These are phyloP conservation scores for Nesometra sesokonis DNA, from an alignment of 35 echinoderm and acorn worm genomes.

Conservation along the genomic window DNA sequence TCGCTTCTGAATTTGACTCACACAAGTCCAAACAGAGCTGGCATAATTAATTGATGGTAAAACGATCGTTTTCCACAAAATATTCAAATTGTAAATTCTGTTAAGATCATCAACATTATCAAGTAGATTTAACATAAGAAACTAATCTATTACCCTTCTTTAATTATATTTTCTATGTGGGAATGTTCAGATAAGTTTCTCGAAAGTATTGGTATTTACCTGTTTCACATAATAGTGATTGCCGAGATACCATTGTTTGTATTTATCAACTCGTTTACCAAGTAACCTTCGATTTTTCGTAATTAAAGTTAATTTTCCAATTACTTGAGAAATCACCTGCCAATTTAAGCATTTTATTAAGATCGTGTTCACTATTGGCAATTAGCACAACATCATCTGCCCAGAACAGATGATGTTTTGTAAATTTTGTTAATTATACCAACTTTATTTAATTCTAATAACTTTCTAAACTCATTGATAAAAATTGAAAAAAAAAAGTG, in stretches of 20 bases:
- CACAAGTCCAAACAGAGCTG: background rate
- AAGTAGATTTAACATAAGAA: too few species aligned
- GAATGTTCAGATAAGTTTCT: background rate
- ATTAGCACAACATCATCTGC: background rate
- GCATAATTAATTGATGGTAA: background rate
- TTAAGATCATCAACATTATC: too few species aligned
- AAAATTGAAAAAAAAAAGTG: background rate
- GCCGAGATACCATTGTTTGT: background rate
- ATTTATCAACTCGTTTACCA: background rate
- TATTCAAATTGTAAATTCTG: too few species aligned
- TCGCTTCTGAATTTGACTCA: background rate
- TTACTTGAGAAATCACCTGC: background rate
- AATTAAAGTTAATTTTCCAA: background rate
- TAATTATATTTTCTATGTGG: background rate
- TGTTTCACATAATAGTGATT: background rate
- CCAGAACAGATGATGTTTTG: background rate
- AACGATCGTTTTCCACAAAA: background rate
- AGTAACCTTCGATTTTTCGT: background rate
- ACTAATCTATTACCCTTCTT: too few species aligned
- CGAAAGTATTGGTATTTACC: background rate
- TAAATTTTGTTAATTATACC: background rate
- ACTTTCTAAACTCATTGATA: background rate
- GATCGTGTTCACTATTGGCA: background rate
- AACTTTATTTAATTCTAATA: background rate
- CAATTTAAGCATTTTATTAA: background rate